Evolutionary conservation across 1,140 invertebrate genomes (phyloP).

Genomic region (Acarapis woodi): DNA sequence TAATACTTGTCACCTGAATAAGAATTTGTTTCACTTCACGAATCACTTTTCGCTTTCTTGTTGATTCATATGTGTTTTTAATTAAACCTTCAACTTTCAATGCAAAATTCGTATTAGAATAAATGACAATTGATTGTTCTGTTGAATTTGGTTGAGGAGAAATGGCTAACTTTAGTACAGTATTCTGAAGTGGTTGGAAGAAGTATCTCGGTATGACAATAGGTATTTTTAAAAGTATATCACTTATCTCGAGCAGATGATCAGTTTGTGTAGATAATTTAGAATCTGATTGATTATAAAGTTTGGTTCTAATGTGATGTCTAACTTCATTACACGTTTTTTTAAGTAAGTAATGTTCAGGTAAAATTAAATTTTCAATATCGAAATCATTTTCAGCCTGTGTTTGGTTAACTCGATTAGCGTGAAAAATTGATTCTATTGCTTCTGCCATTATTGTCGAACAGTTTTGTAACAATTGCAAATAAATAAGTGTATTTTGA

Average conservation of each 20-base stretch:
- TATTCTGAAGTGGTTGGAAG: constrained; percentile 57
- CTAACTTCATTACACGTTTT: background rate
- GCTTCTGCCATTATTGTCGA: constrained; percentile 39
- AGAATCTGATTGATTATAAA: constrained; percentile 1
- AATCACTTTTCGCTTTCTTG: constrained; percentile 28
- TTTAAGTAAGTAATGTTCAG: constrained; percentile 3
- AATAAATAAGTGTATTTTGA: constrained; percentile 43
- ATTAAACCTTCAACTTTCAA: constrained; percentile 63
- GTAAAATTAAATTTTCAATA: background rate
- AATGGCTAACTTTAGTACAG: constrained; percentile 40
- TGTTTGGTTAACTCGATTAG: constrained; percentile 12
- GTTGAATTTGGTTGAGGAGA: constrained; percentile 44
- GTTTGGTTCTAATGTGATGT: background rate
- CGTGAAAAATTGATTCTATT: constrained; percentile 30
- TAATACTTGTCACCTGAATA: background rate
- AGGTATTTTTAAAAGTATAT: constrained; percentile 30
- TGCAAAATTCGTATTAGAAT: constrained; percentile 40
- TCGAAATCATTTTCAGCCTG: constrained; percentile 9
- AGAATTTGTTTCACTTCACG: constrained; percentile 24
- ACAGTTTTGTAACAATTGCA: constrained; percentile 43
- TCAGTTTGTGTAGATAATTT: constrained; percentile 23
- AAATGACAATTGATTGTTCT: constrained; percentile 36
- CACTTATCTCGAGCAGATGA: constrained; percentile 31
- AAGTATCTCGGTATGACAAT: constrained; percentile 50
- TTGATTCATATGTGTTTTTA: background rate